These are phyloP conservation scores for Pomatorhinus ruficollis DNA, from an alignment of 2,113 vertebrate genomes.

Conservation along the genomic window DNA sequence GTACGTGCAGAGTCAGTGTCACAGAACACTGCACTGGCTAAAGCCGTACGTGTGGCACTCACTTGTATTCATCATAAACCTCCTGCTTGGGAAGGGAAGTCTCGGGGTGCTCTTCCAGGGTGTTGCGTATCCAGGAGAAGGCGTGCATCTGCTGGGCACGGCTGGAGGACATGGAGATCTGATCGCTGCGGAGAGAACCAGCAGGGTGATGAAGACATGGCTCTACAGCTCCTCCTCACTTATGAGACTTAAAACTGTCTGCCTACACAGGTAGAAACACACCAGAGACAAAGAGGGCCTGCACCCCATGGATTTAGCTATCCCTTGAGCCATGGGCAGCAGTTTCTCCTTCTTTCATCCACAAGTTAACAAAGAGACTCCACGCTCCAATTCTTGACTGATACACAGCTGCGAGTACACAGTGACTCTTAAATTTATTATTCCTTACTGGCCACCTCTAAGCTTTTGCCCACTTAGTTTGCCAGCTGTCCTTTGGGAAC, in stretches of 20 bases:
- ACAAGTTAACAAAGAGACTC: background rate
- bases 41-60: background rate
- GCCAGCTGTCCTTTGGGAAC: background rate
- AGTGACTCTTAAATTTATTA: background rate
- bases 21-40: background rate
- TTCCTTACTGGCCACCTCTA: background rate
- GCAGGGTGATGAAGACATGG: background rate
- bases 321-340: background rate
- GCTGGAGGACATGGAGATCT: slow-evolving; percentile 92
- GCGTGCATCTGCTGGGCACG: slow-evolving; percentile 96
- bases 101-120: slow-evolving; percentile 95
- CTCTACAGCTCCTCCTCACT: background rate
- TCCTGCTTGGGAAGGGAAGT: slow-evolving; percentile 99
- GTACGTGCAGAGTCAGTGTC: background rate
- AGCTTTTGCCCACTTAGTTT: background rate
- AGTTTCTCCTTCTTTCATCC: background rate
- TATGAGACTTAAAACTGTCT: background rate
- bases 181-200: slow-evolving; percentile 80
- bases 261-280: background rate
- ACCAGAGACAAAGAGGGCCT: background rate
- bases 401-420: accelerated
- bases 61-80: slow-evolving; percentile 99
- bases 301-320: background rate
- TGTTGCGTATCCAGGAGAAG: slow-evolving; percentile 95
- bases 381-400: background rate